Base-by-base conservation (phyloP, 2,888 invertebrate genomes). In the Drosophila paranaensis region DNA sequence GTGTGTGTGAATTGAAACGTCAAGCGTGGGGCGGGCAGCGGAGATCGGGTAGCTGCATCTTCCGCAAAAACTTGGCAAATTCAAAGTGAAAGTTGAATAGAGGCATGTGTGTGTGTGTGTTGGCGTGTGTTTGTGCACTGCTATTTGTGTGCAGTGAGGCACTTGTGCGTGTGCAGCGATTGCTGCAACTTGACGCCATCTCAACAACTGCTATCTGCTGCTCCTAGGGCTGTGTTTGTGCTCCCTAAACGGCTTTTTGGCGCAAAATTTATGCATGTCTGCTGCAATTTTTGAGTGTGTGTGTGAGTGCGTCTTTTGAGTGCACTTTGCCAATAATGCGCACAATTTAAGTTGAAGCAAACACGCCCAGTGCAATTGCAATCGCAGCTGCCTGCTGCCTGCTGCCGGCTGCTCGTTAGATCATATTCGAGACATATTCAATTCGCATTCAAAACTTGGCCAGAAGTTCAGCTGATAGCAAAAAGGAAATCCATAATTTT, bases 261-360 rank as follows among this genome's bases (percentile, higher is more conserved):
- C 62, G 66, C 71, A 73, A 77, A 85, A 82, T 84, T 88, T 78
- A 86, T 82, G 88, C 86, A 86, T 57, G 84, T 81, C 81, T 75
- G 51, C 65, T 57, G 72, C 82, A 63, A 75, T 69, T 62, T 61
- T 61, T 42, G 46, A 65, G 54, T 51, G 40, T 43, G 54, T 63
- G 65, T 61, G 40, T 56, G 61, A 64, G 69, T 57, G 60, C 57
- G 72, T 54, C 57, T 65, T 75, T 67, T 86, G 85, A 79, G 85
- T 86, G 89, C 88, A 85, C 87, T 89, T 67, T 82, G 89, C 82
- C 85, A 89, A 86, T 89, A 89, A 86, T 84, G 88, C 88, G 89
- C 88, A 84, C 86, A 86, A 87, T 86, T 86, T 86, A 84, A 86
- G 85, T 80, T 78, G 71, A 45, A 63, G 82, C 82, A 88, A 82